Percentiles rank a stretch among this genome's conserved stretches.
phyloP scores from a whole-genome alignment of 1,140 invertebrate genomes.

The Lamellibrachia luymesi region DNA sequence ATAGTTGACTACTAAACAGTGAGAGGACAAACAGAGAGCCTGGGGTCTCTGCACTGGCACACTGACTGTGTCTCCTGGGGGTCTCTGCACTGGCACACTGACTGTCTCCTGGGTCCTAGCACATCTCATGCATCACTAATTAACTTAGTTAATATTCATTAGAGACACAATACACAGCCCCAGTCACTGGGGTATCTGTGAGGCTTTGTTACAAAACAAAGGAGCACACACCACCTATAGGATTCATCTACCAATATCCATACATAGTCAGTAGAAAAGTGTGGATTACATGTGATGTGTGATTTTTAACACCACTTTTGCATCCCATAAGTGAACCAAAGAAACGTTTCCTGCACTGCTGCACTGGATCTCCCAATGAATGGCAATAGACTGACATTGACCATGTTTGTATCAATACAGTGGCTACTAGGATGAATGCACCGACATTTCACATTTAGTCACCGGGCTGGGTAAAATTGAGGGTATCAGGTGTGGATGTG shows the following conservation, averaged over 20 bases:
- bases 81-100: not conserved
- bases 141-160: slow-evolving; percentile 1
- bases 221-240: not conserved
- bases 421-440: not conserved
- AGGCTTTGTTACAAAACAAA: not conserved
- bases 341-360: not conserved
- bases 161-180: not conserved
- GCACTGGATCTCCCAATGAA: not conserved
- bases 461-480: not conserved
- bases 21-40: not conserved
- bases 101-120: not conserved
- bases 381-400: not conserved
- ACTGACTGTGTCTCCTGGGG: not conserved
- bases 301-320: not conserved
- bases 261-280: not conserved
- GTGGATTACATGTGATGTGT: not conserved
- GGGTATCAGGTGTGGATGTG: not conserved
- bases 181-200: not conserved
- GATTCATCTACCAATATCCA: not conserved
- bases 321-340: not conserved
- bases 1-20: not conserved
- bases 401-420: not conserved
- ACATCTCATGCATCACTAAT: not conserved
- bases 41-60: not conserved
- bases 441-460: not conserved